Evolutionary conservation across 2,797 vertebrate species (phyloP), one percentile per base, ranked within the genome.

Genomic region (Gadopsis marmoratus): DNA sequence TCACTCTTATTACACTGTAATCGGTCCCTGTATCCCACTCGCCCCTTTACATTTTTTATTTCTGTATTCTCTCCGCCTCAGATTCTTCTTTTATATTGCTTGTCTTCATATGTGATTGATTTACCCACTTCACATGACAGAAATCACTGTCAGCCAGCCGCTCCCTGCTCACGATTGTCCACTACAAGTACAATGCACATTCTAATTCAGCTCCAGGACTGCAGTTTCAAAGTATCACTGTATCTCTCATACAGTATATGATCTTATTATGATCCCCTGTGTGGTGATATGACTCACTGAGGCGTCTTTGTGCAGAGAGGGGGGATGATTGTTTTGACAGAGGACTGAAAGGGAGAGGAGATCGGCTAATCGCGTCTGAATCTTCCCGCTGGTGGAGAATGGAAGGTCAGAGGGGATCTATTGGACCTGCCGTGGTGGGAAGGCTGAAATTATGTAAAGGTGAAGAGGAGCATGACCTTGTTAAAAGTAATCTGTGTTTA

Each of bases 391-490:
- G 63, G 76, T 80, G 69, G 35, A 69, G 58, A 84, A 53, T 9
- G 29, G 23, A 71, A 80, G 82, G 85, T 88, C 77, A 58, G 78
- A 48, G 53, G 53, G 45, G 23, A 66, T 39, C 37, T 58, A 39
- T 26, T 29, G 78, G 78, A 75, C 5, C 4, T 7, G 62, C 11
- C 0, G 33, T 50, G 51, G 13, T 39, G 58, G 43, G 73, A 56
- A 43, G 60, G 63, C 41, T 48, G 58, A 58, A 87, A 84, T 89
- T 67, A 87, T 71, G 60, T 69, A 73, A 81, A 87, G 67, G 83
- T 91, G 81, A 89, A 84, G 73, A 78, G 73, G 78, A 74, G 67
- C 83, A 31, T 4, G 74, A 86, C 79, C 85, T 88, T 75, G 74
- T 79, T 71, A 50, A 68, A 63, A 81, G 74, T 60, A 74, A 76